These are phyloP conservation scores for Halcyon chelicuti DNA, from an alignment of 2,797 vertebrate species.

Conservation along the genomic window DNA sequence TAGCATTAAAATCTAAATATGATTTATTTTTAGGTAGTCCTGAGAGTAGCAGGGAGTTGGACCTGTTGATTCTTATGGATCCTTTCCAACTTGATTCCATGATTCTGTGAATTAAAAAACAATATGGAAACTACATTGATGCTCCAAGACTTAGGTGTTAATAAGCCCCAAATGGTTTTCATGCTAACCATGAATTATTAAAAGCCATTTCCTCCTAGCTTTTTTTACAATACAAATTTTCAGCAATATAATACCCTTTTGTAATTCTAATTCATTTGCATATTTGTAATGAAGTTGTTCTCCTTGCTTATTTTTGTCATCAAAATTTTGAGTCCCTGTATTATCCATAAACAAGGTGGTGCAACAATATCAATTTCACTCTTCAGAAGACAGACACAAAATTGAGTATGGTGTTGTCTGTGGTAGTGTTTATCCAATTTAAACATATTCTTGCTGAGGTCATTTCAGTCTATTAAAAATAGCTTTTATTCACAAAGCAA, in stretches of 20 bases:
- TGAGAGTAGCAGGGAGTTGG: not conserved
- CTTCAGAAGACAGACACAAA: not conserved
- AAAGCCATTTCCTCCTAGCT: not conserved
- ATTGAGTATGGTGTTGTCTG: not conserved
- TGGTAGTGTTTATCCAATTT: constrained; percentile 49
- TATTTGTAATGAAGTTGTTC: not conserved
- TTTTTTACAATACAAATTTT: not conserved
- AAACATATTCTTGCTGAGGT: constrained; percentile 56
- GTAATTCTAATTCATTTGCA: not conserved
- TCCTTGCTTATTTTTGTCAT: not conserved
- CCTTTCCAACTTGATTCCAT: not conserved
- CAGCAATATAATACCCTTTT: not conserved
- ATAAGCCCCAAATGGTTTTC: not conserved
- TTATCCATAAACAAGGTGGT: not conserved
- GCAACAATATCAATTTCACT: not conserved
- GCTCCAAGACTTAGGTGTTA: not conserved
- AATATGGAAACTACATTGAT: not conserved
- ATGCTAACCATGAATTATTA: not conserved
- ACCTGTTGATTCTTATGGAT: not conserved
- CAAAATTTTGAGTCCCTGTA: not conserved
- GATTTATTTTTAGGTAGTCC: not conserved
- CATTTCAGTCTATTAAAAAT: constrained; percentile 48
- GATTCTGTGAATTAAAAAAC: not conserved
- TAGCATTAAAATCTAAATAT: no score
- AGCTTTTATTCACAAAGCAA: constrained; percentile 32